A percentile compares a stretch with the other conserved stretches of the same genome.
These are phyloP conservation scores for Ostrea edulis DNA, from an alignment of 1,140 invertebrate species.

Conservation along the genomic window DNA sequence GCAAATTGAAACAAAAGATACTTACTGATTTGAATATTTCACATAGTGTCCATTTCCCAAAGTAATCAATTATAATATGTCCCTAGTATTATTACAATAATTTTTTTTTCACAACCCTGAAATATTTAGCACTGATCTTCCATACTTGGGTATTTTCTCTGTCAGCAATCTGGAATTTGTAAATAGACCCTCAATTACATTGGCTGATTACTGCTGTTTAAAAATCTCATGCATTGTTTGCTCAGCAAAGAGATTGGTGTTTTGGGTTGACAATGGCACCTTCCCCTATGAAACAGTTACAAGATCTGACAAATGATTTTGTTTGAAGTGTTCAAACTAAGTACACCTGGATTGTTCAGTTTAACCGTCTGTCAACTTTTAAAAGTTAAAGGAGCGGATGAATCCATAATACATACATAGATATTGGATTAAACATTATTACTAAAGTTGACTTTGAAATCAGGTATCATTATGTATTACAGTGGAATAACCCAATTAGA, in stretches of 20 bases:
- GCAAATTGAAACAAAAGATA: too few relatives aligned
- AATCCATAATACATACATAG: not conserved
- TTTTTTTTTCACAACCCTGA: not conserved
- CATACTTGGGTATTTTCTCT: not conserved
- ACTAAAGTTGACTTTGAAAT: conserved; percentile 28
- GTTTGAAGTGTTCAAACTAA: not conserved
- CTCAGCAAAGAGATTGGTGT: conserved; percentile 3
- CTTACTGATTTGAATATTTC: not conserved
- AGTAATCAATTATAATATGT: not conserved
- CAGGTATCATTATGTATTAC: conserved; percentile 10
- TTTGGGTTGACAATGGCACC: conserved; percentile 11
- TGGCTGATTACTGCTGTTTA: conserved; percentile 24
- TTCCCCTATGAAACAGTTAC: conserved; percentile 27
- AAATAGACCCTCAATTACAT: conserved; percentile 3
- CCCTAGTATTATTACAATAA: not conserved
- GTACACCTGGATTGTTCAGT: not conserved
- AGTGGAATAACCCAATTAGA: not conserved
- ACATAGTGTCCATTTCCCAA: not conserved
- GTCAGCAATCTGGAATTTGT: not conserved
- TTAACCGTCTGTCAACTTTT: conserved; percentile 17
- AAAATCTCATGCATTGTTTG: conserved; percentile 20
- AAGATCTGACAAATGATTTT: conserved; percentile 4
- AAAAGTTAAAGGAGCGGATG: not conserved
- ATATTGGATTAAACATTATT: conserved; percentile 21
- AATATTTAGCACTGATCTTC: conserved; percentile 12